A percentile compares a stretch with the other conserved stretches of the same genome.
Evolutionary conservation across 1,140 invertebrate species (phyloP).

Genomic region (Nasonia giraulti): DNA sequence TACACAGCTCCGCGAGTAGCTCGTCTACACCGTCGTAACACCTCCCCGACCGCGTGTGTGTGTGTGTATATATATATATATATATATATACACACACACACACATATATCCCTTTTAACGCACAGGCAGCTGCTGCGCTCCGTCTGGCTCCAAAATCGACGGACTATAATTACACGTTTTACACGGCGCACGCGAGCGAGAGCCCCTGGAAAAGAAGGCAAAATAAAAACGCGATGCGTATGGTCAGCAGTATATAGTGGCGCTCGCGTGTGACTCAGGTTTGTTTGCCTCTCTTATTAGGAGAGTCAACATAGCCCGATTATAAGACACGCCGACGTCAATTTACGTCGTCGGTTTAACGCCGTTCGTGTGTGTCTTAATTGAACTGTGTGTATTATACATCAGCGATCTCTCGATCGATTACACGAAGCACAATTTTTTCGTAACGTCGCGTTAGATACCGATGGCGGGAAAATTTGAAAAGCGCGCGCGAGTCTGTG

Average conservation of each 20-base stretch:
- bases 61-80: neutral
- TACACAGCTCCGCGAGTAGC: neutral
- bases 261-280: constrained; percentile 23
- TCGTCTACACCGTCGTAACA: neutral
- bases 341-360: neutral
- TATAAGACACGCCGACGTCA: neutral
- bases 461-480: neutral
- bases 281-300: constrained; percentile 33
- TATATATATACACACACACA: no score
- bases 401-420: no score
- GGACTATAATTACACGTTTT: constrained; percentile 1
- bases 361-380: neutral
- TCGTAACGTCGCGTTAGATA: neutral
- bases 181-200: neutral
- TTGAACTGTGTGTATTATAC: neutral
- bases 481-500: neutral
- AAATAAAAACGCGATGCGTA: neutral
- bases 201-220: neutral
- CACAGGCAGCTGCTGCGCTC: neutral
- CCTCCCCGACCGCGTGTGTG: neutral
- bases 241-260: neutral
- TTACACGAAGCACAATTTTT: neutral
- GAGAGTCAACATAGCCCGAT: constrained; percentile 9
- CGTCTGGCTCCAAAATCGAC: neutral
- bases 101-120: neutral